Percentiles rank a stretch among this genome's conserved stretches.
These are phyloP conservation scores for Phycodurus eques DNA, from an alignment of 2,113 vertebrate genomes.

Conservation along the genomic window DNA sequence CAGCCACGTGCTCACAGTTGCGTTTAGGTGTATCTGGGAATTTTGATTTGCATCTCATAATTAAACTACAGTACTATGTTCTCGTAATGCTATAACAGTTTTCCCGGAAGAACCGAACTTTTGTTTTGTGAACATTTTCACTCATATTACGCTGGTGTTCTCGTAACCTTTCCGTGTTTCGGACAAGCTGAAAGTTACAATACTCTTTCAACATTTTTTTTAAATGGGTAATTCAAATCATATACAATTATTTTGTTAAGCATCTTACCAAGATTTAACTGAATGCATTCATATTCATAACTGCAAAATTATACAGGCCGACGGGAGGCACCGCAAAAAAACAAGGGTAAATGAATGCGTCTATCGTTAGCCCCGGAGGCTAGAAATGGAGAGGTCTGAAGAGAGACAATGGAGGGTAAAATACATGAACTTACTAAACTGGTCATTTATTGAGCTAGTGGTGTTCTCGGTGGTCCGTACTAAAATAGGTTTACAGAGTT, in stretches of 20 bases:
- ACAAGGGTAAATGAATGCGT: not conserved
- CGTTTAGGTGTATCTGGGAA: no score
- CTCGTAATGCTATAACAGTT: no score
- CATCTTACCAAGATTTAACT: no score
- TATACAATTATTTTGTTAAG: not conserved
- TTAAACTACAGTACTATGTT: no score
- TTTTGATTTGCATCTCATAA: no score
- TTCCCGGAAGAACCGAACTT: no score
- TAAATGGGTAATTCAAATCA: not conserved
- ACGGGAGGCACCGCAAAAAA: not conserved
- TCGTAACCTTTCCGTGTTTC: not conserved
- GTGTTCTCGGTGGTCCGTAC: not conserved
- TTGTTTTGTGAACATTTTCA: not conserved
- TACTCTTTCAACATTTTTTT: not conserved
- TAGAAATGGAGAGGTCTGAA: not conserved
- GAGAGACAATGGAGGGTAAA: slow-evolving; percentile 1
- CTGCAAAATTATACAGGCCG: no score
- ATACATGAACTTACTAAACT: not conserved
- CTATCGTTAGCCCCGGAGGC: not conserved
- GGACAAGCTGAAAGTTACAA: not conserved
- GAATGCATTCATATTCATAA: no score
- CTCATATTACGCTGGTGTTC: not conserved
- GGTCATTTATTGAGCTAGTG: not conserved
- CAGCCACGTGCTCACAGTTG: no score
- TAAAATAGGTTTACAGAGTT: not conserved